Evolutionary conservation across 2,113 vertebrate genomes (phyloP).

Genomic region (Buteo buteo): DNA sequence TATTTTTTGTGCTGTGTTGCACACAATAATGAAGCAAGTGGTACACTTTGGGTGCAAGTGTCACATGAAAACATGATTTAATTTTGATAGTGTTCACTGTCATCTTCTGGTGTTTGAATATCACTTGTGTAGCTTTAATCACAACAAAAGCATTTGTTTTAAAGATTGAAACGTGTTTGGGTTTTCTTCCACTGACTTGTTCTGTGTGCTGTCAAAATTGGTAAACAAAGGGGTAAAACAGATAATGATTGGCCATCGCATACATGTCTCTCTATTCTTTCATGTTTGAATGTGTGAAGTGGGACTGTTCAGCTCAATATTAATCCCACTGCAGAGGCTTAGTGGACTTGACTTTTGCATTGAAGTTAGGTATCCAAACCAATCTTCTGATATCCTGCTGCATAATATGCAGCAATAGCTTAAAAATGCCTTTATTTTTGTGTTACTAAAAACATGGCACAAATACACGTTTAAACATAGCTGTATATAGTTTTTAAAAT

Average conservation of each 20-base stretch:
- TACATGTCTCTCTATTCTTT: background rate
- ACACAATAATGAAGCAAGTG: background rate
- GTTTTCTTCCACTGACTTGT: background rate
- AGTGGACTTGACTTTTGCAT: background rate
- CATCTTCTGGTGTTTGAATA: background rate
- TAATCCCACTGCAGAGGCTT: background rate
- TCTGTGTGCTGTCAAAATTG: conserved; percentile 3
- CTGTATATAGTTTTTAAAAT: conserved; percentile 69
- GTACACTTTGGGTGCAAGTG: background rate
- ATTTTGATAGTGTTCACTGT: background rate
- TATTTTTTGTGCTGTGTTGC: background rate
- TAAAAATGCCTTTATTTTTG: background rate
- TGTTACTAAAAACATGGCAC: conserved; percentile 50
- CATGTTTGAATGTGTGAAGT: background rate
- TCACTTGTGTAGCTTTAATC: background rate
- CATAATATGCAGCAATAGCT: no score
- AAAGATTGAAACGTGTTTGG: background rate
- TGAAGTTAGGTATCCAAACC: background rate
- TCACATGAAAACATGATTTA: background rate
- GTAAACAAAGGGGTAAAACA: background rate
- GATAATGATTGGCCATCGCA: background rate
- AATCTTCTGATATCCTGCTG: background rate
- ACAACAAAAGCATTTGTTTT: background rate
- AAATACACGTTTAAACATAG: conserved; percentile 62
- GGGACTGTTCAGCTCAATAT: background rate